phyloP scores from a whole-genome alignment of 2,797 vertebrate species.

The Sebastes nivosus region DNA sequence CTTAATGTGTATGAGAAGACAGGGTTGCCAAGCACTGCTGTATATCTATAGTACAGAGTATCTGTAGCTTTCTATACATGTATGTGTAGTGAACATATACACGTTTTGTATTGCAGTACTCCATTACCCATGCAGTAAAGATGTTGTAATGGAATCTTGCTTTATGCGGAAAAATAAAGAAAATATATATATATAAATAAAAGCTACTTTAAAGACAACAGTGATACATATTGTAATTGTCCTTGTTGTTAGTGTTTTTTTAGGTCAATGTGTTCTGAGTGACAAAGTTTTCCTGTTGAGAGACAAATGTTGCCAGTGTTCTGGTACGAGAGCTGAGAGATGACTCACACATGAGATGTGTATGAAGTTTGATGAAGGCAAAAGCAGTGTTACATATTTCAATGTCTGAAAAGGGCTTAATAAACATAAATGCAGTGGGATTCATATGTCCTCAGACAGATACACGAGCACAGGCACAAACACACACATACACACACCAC shows the following conservation, averaged over 20 bases:
- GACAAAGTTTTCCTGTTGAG: background rate
- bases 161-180: no score
- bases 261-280: no score
- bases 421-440: background rate
- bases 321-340: no score
- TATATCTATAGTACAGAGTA: background rate
- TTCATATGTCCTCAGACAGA: background rate
- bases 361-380: background rate
- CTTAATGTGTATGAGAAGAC: no score
- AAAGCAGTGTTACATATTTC: background rate
- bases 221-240: no score
- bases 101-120: no score
- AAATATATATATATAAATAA: no score
- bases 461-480: background rate
- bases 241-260: no score
- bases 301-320: background rate
- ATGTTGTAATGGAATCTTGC: no score
- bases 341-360: background rate
- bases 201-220: no score
- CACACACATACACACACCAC: background rate
- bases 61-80: background rate
- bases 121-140: no score
- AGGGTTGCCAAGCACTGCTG: background rate
- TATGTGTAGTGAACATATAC: background rate
- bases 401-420: background rate